Base-by-base conservation (phyloP, 1,140 invertebrate genomes). In the Leptinotarsa defecta region DNA sequence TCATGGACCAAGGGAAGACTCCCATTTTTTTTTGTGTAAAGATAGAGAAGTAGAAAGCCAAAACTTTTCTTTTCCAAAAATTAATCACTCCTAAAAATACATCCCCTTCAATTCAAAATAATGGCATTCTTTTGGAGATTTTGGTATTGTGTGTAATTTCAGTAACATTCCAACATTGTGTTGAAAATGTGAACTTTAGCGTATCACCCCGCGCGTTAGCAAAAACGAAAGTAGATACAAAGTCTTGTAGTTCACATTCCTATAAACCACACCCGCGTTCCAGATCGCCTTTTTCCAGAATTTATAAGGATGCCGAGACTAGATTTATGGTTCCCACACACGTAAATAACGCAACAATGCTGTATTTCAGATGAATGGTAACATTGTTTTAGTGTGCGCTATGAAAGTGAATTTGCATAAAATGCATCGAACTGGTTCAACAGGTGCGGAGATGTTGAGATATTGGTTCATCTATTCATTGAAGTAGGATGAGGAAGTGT, bases 271-370 rank as follows among this genome's bases (percentile, higher is more conserved):
- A 27, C 70, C 70, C 57, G 70, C 70, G 70, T 70, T 52, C 48
- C 43, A 70, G 48, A 49, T 49, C 68, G n/a, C 68, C 19, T 49
- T 70, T 70, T 70, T 70, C 48, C 34, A 20, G 68, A 72, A 62
- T 63, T 48, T 69, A 61, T 72, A 62, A 61, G 70, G 61, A 63
- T 72, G 24, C 70, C 62, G 20, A 69, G 49, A 20, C 48, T 34
- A 24, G 70, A 72, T 72, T 61, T 62, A 72, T 62, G 57, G 70
- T 72, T 62, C 70, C 70, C 70, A 72, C 70, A 72, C 70, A 63
- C 43, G 61, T 52, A 72, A 72, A 72, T 72, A 72, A 72, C 61
- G 61, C 61, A 72, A 72, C 70, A 63, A 72, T 63, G 70, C 68
- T 69, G n/a, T 69, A 48, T 72, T 27, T 72, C 19, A 62, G 70